Evolutionary conservation across 2,113 vertebrate species (phyloP).

Genomic region (Struthidea cinerea): DNA sequence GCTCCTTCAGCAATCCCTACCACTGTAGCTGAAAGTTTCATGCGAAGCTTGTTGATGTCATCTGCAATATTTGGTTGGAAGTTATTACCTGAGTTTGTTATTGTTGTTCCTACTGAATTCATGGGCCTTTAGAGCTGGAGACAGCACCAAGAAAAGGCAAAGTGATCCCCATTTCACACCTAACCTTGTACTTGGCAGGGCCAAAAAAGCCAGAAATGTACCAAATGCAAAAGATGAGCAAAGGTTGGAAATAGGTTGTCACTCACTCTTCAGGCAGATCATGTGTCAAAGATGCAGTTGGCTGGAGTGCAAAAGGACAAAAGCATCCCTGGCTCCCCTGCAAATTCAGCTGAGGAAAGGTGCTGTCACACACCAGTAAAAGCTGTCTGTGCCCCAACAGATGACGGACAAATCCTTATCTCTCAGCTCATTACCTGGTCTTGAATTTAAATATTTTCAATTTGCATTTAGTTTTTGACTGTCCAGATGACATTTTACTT

Average conservation of each 20-base stretch:
- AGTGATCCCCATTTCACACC: neutral
- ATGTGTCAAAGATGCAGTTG: neutral
- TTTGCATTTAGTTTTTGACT: neutral
- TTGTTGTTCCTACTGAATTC: neutral
- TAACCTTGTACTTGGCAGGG: neutral
- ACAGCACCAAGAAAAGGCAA: neutral
- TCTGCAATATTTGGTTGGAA: neutral
- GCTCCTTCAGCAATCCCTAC: neutral
- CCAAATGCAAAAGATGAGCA: rapidly evolving
- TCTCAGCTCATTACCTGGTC: neutral
- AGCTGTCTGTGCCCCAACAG: neutral
- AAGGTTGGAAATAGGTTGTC: neutral
- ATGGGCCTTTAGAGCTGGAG: neutral
- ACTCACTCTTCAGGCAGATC: neutral
- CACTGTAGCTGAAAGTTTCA: neutral
- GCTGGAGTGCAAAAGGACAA: neutral
- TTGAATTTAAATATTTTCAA: neutral
- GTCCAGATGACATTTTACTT: neutral
- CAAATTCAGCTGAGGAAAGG: neutral
- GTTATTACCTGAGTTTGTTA: neutral
- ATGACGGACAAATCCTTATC: neutral
- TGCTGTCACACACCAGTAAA: neutral
- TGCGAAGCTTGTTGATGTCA: neutral
- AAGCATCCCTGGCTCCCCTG: neutral
- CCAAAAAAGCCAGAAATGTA: neutral